Conservation (phyloP, 2,888 invertebrate genomes). For the Epiblema foenella region DNA sequence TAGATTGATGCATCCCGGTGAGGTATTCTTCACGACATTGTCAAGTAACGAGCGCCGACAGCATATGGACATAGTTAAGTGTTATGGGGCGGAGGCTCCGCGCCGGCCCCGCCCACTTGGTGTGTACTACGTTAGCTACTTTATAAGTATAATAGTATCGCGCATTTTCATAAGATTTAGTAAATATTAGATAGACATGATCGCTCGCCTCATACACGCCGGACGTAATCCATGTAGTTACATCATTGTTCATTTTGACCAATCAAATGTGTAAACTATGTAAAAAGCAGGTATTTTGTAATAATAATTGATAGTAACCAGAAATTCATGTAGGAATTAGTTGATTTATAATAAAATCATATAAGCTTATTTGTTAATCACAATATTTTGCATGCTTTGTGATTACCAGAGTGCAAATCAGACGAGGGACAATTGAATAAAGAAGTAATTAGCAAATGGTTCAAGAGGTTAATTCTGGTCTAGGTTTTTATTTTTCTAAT, state of each 20-base stretch:
- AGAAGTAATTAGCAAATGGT: slow-evolving; percentile 56
- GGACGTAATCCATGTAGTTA: slow-evolving; percentile 25
- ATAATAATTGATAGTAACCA: slow-evolving; percentile 62
- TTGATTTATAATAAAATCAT: slow-evolving; percentile 63
- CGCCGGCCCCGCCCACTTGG: slow-evolving; percentile 5
- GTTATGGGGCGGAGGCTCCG: background rate
- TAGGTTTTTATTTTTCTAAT: slow-evolving; percentile 69
- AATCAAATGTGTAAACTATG: slow-evolving; percentile 68
- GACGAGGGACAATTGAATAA: slow-evolving; percentile 47
- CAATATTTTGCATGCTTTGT: slow-evolving; percentile 53
- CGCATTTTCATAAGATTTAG: slow-evolving; percentile 35
- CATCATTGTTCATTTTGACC: slow-evolving; percentile 57
- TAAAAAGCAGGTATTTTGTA: slow-evolving; percentile 69
- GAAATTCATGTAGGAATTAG: slow-evolving; percentile 64
- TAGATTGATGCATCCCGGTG: too few relatives aligned
- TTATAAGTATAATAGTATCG: slow-evolving; percentile 17
- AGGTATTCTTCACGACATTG: background rate
- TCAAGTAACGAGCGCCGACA: background rate
- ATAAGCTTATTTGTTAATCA: slow-evolving; percentile 60
- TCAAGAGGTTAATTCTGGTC: slow-evolving; percentile 65
- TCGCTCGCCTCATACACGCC: slow-evolving; percentile 30
- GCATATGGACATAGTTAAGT: background rate
- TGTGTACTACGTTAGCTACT: slow-evolving; percentile 25
- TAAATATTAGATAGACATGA: slow-evolving; percentile 29
- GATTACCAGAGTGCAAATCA: slow-evolving; percentile 50